phyloP scores from a whole-genome alignment of 2,888 invertebrate genomes.

The Aporophyla lueneburgensis region DNA sequence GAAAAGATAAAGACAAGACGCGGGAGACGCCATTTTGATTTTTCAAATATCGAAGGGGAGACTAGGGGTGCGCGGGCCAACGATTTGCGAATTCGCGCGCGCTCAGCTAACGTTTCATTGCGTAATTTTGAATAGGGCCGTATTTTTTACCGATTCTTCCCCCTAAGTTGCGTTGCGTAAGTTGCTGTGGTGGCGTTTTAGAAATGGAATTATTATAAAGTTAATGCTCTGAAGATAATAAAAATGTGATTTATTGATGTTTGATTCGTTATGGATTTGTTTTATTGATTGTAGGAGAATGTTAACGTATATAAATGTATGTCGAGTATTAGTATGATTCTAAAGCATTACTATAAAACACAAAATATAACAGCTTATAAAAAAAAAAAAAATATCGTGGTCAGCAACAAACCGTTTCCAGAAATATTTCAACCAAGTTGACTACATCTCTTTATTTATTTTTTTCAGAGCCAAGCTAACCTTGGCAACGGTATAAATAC shows the following conservation, averaged over 20 bases:
- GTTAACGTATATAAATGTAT: background rate
- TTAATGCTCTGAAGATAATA: conserved; percentile 65
- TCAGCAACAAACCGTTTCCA: conserved; percentile 5
- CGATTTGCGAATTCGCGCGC: conserved; percentile 84
- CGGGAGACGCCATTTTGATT: conserved; percentile 86
- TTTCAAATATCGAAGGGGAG: conserved; percentile 86
- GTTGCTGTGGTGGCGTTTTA: conserved; percentile 72
- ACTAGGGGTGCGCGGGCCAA: conserved; percentile 78
- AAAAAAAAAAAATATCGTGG: background rate
- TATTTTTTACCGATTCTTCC: conserved; percentile 70
- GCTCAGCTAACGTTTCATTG: conserved; percentile 87
- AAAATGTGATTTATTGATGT: conserved; percentile 59
- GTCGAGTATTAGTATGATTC: background rate
- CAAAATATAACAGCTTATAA: background rate
- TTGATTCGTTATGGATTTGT: conserved; percentile 53
- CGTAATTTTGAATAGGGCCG: conserved; percentile 79
- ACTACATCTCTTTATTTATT: conserved; percentile 36
- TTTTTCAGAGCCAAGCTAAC: conserved; percentile 57
- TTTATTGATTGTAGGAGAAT: conserved; percentile 45
- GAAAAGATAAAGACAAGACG: conserved; percentile 90
- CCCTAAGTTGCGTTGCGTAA: conserved; percentile 71
- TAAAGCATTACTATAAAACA: background rate
- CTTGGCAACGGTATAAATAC: conserved; percentile 61
- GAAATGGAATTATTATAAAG: conserved; percentile 65
- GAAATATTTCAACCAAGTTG: conserved; percentile 24